Conservation (phyloP, 1,140 invertebrate species). For the Rhopalosiphum maidis region DNA sequence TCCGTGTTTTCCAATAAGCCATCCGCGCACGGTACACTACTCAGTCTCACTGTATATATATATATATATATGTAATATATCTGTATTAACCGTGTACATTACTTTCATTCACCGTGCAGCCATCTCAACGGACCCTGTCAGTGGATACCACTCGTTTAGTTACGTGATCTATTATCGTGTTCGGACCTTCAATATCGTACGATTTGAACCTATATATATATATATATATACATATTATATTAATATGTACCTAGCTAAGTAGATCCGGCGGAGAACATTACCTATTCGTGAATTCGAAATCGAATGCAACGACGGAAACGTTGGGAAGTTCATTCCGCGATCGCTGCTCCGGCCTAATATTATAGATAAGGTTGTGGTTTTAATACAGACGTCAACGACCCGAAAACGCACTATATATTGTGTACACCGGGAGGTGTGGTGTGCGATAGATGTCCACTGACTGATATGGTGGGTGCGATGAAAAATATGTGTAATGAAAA, state of each 20-base stretch:
- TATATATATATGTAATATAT: background rate
- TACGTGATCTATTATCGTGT: background rate
- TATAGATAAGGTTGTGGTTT: background rate
- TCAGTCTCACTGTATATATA: background rate
- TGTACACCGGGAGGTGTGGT: background rate
- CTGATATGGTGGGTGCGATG: background rate
- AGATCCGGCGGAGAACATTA: background rate
- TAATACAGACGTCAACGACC: background rate
- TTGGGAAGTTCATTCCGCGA: background rate
- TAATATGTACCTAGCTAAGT: background rate
- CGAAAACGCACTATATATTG: background rate
- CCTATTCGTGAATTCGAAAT: background rate
- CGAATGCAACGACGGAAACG: background rate
- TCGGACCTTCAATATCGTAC: background rate
- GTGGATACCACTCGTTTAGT: background rate
- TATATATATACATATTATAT: background rate
- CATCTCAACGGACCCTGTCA: background rate
- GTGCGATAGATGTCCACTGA: background rate
- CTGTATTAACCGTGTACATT: background rate
- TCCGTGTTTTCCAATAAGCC: background rate
- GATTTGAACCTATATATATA: background rate
- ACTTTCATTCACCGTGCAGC: background rate
- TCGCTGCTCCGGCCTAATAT: background rate
- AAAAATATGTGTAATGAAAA: background rate
- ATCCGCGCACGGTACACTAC: background rate